Percentiles rank a stretch among this genome's conserved stretches.
Evolutionary conservation across 2,797 vertebrate genomes (phyloP).

Genomic region (Amblyopsis hoosieri): DNA sequence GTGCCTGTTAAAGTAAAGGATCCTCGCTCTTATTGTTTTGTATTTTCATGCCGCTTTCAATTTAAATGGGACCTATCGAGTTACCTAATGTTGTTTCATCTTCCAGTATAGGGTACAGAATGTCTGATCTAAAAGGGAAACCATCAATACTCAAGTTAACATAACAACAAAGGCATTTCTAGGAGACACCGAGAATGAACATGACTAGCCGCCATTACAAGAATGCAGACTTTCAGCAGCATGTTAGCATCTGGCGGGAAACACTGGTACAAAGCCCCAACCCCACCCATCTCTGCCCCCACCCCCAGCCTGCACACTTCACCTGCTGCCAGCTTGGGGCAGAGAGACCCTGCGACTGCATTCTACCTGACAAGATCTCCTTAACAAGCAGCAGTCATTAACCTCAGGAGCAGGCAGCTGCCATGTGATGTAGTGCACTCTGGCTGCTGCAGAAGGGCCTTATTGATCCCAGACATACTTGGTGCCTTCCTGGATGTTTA

Average conservation of each 20-base stretch:
- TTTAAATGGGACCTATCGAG: slow-evolving; percentile 72
- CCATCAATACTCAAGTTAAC: neutral
- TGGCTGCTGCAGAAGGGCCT: slow-evolving; percentile 86
- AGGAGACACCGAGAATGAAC: neutral
- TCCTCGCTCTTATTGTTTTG: slow-evolving; percentile 69
- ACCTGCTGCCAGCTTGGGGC: slow-evolving; percentile 64
- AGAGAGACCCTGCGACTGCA: slow-evolving; percentile 69
- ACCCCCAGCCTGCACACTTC: slow-evolving; percentile 41
- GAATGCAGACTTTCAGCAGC: slow-evolving; percentile 2
- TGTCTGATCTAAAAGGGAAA: slow-evolving; percentile 3
- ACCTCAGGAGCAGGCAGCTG: slow-evolving; percentile 78
- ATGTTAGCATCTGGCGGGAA: neutral
- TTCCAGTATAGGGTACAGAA: slow-evolving; percentile 57
- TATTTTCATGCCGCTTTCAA: slow-evolving; percentile 76
- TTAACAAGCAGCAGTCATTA: slow-evolving; percentile 86
- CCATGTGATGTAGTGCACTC: slow-evolving; percentile 82
- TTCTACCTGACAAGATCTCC: slow-evolving; percentile 82
- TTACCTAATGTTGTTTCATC: slow-evolving; percentile 69
- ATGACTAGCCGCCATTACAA: neutral
- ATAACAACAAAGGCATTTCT: slow-evolving; percentile 10
- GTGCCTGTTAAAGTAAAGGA: slow-evolving; percentile 67
- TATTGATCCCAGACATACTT: slow-evolving; percentile 95
- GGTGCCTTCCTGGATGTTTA: slow-evolving; percentile 98
- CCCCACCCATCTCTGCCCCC: slow-evolving; percentile 18
- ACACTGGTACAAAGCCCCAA: neutral